These are phyloP conservation scores for Protobothrops flavoviridis DNA, from an alignment of 2,113 vertebrate genomes.

Conservation along the genomic window DNA sequence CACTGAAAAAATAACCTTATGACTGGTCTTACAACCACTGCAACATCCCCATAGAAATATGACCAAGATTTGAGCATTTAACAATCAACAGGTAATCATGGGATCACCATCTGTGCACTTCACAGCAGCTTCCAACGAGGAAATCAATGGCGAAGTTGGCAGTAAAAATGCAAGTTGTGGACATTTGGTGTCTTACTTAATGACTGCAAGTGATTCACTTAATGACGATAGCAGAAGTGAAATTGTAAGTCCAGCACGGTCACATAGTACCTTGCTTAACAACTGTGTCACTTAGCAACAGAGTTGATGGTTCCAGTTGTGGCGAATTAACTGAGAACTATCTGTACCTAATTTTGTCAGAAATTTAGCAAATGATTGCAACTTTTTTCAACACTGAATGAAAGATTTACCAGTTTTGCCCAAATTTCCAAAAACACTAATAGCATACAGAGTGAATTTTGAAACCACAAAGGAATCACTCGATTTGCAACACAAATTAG, in stretches of 20 bases:
- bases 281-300: neutral
- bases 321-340: rapidly evolving
- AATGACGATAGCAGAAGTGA: neutral
- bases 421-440: neutral
- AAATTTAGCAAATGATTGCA: rapidly evolving
- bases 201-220: neutral
- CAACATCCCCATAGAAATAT: neutral
- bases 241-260: neutral
- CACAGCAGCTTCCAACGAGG: neutral
- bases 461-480: neutral
- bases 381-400: neutral
- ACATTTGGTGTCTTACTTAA: neutral
- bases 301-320: neutral
- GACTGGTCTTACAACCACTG: neutral
- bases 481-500: neutral
- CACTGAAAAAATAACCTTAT: neutral
- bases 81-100: neutral
- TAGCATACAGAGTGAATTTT: neutral
- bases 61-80: neutral
- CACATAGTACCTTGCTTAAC: neutral
- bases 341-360: rapidly evolving
- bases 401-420: neutral
- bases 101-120: neutral
- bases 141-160: neutral
- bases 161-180: neutral